Percentiles rank a stretch among this genome's conserved stretches.
Evolutionary conservation across 2,113 vertebrate genomes (phyloP).

Genomic region (Lepus americanus): DNA sequence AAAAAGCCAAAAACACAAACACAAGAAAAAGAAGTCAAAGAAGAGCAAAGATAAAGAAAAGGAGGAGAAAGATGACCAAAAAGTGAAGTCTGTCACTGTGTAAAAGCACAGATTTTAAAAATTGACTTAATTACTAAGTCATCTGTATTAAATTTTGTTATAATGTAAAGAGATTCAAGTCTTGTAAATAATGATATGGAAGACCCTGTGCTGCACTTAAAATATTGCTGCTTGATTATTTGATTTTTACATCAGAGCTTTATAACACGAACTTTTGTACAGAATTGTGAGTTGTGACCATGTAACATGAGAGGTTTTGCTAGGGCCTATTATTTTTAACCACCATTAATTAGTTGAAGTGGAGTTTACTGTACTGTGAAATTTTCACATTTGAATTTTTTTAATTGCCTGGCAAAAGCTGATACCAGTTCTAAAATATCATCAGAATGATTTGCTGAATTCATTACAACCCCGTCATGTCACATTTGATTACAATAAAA

Average conservation of each 20-base stretch:
- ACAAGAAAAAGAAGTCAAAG: slow-evolving; percentile 96
- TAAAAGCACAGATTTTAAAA: slow-evolving; percentile 84
- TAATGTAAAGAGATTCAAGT: slow-evolving; percentile 89
- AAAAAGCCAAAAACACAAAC: slow-evolving; percentile 97
- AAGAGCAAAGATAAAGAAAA: slow-evolving; percentile 92
- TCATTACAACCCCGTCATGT: slow-evolving; percentile 90
- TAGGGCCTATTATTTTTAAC: slow-evolving; percentile 89
- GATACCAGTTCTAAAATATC: slow-evolving; percentile 89
- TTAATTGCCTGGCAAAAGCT: slow-evolving; percentile 91
- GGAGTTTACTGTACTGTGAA: slow-evolving; percentile 95
- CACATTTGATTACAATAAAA: slow-evolving; percentile 94
- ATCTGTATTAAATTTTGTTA: slow-evolving; percentile 91
- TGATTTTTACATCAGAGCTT: slow-evolving; percentile 94
- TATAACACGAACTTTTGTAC: slow-evolving; percentile 94
- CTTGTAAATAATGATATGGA: slow-evolving; percentile 91
- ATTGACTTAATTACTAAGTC: slow-evolving; percentile 89
- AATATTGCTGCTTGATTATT: slow-evolving; percentile 92
- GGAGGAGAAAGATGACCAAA: slow-evolving; percentile 90
- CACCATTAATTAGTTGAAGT: slow-evolving; percentile 88
- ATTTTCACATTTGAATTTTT: slow-evolving; percentile 90
- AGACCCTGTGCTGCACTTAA: slow-evolving; percentile 92
- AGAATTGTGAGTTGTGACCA: slow-evolving; percentile 92
- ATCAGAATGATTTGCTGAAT: slow-evolving; percentile 88
- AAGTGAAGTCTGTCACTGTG: slow-evolving; percentile 87
- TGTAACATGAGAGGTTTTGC: slow-evolving; percentile 88